Percentiles rank a stretch among this genome's conserved stretches.
Conservation (phyloP, 2,888 invertebrate species). For the Bhutanitis thaidina region DNA sequence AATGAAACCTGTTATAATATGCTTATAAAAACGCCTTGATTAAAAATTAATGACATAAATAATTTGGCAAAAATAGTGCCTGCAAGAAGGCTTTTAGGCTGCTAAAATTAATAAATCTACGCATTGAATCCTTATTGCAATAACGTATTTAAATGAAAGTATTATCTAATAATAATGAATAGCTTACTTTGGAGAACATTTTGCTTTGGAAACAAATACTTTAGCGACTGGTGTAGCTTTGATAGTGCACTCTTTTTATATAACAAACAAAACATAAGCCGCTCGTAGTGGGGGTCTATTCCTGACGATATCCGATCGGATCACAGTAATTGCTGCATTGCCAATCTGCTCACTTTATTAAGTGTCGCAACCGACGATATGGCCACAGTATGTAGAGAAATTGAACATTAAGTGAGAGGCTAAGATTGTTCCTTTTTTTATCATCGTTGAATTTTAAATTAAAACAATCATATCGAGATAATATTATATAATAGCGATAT, state of each 20-base stretch:
- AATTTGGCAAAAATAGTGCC: too few relatives aligned
- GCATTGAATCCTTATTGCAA: too few relatives aligned
- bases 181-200: conserved; percentile 76
- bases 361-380: conserved; percentile 64
- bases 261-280: conserved; percentile 70
- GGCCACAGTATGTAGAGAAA: conserved; percentile 60
- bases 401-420: conserved; percentile 57
- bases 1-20: too few relatives aligned
- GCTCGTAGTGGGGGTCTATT: conserved; percentile 60
- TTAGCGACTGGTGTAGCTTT: conserved; percentile 65
- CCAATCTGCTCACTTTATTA: conserved; percentile 70
- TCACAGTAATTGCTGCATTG: conserved; percentile 71
- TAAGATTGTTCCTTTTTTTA: conserved; percentile 41
- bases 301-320: conserved; percentile 73
- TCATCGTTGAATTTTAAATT: too few relatives aligned
- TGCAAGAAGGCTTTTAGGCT: too few relatives aligned
- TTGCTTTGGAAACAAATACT: conserved; percentile 67
- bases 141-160: too few relatives aligned
- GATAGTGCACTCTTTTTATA: conserved; percentile 74
- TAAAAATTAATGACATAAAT: not conserved
- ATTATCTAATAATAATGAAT: not conserved
- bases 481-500: conserved; percentile 10
- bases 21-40: not conserved
- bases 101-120: too few relatives aligned
- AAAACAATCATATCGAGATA: not conserved